A percentile compares a stretch with the other conserved stretches of the same genome.
Evolutionary conservation across 2,888 invertebrate species (phyloP).

Genomic region (Tenthredo scrophulariae): DNA sequence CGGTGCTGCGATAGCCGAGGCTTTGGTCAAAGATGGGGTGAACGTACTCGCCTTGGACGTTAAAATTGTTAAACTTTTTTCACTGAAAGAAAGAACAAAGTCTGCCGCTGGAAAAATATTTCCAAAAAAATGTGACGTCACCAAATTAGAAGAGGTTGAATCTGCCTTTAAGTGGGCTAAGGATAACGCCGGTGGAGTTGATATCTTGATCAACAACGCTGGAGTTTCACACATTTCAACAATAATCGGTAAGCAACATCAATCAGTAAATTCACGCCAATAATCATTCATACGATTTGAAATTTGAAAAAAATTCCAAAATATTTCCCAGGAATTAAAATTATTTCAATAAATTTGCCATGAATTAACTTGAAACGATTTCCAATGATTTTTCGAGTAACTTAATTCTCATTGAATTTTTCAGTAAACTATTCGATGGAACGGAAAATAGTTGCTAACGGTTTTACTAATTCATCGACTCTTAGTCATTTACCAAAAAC

Average conservation of each 20-base stretch:
- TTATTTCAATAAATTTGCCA: not conserved
- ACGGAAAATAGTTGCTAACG: not conserved
- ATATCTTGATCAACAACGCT: constrained; percentile 78
- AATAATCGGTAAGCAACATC: constrained; percentile 25
- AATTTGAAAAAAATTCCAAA: not conserved
- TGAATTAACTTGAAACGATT: not conserved
- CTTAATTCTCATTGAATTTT: not conserved
- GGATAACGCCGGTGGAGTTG: constrained; percentile 72
- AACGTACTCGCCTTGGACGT: constrained; percentile 58
- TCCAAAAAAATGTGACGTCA: constrained; percentile 58
- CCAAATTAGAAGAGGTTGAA: constrained; percentile 48
- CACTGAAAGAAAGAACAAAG: not conserved
- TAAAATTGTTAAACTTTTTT: constrained; percentile 1
- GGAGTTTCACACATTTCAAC: constrained; percentile 68
- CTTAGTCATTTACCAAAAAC: not conserved
- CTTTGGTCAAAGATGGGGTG: constrained; percentile 73
- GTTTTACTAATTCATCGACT: not conserved
- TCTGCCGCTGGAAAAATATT: constrained; percentile 66
- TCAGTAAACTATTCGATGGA: not conserved
- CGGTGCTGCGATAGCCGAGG: constrained; percentile 71
- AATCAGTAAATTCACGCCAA: not conserved
- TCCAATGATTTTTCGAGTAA: not conserved
- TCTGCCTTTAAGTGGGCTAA: constrained; percentile 51
- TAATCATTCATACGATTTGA: not conserved
- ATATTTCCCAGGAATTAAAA: not conserved